phyloP scores from a whole-genome alignment of 1,140 invertebrate genomes.

The Tetragnatha versicolor region DNA sequence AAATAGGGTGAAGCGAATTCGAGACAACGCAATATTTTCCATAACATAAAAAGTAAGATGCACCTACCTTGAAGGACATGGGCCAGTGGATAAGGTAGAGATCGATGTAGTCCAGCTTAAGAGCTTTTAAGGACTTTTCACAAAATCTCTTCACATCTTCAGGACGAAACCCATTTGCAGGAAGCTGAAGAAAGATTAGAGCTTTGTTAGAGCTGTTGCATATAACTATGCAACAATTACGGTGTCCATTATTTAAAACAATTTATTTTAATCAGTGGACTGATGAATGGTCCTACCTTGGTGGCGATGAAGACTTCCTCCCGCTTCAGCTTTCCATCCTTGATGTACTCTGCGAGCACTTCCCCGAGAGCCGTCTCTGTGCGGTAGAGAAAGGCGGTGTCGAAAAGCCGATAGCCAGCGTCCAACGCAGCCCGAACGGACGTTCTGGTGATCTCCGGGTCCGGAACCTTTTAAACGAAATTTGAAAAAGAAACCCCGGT shows the following conservation, averaged over 20 bases:
- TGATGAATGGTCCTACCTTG: too few species aligned
- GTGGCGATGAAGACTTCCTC: slow-evolving; percentile 81
- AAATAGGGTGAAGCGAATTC: too few species aligned
- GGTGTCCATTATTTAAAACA: too few species aligned
- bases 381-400: slow-evolving; percentile 82
- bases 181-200: slow-evolving; percentile 65
- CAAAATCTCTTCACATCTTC: slow-evolving; percentile 34
- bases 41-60: too few species aligned
- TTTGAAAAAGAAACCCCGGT: too few species aligned
- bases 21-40: too few species aligned
- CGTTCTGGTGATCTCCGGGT: slow-evolving; percentile 70
- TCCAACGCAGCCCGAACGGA: slow-evolving; percentile 81
- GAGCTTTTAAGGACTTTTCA: slow-evolving; percentile 22
- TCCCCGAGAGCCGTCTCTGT: slow-evolving; percentile 85
- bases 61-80: slow-evolving; percentile 60
- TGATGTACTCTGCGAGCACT: slow-evolving; percentile 75
- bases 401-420: slow-evolving; percentile 85
- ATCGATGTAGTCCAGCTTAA: slow-evolving; percentile 62
- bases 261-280: too few species aligned
- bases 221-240: too few species aligned
- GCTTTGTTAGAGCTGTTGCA: too few species aligned
- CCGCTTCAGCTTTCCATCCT: slow-evolving; percentile 74
- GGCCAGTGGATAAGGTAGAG: slow-evolving; percentile 64
- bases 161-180: slow-evolving; percentile 62
- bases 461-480: too few species aligned